Conservation (phyloP, 2,888 invertebrate species). For the Mactromeris polynyma region DNA sequence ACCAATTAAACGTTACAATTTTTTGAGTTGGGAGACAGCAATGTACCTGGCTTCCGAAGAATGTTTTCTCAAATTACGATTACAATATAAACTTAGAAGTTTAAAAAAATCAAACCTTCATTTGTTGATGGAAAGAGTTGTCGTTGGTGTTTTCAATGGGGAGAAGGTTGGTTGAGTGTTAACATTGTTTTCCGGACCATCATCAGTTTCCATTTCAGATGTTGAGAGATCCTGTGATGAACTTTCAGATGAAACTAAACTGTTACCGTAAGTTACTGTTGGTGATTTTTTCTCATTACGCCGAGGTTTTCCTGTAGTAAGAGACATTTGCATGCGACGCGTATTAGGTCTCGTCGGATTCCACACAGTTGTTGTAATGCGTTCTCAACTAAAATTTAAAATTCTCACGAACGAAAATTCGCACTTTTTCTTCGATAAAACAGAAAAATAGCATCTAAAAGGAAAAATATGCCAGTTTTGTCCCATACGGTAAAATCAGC, state of each 20-base stretch:
- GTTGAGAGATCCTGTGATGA: neutral
- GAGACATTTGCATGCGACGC: neutral
- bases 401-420: no score
- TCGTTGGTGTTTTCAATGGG: neutral
- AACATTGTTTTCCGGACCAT: neutral
- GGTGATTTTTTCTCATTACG: neutral
- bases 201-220: neutral
- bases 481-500: no score
- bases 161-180: neutral
- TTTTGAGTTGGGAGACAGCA: no score
- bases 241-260: neutral
- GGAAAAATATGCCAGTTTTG: no score
- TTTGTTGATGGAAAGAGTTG: neutral
- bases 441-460: no score
- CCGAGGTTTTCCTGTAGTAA: neutral
- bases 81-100: no score
- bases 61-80: no score
- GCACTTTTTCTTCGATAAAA: no score
- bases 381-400: no score
- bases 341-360: neutral
- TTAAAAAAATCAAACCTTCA: neutral
- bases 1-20: no score
- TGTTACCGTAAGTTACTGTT: neutral
- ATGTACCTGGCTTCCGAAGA: no score
- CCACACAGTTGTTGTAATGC: no score